Base-by-base conservation (phyloP, 2,888 invertebrate species). In the Phytoseiulus persimilis region DNA sequence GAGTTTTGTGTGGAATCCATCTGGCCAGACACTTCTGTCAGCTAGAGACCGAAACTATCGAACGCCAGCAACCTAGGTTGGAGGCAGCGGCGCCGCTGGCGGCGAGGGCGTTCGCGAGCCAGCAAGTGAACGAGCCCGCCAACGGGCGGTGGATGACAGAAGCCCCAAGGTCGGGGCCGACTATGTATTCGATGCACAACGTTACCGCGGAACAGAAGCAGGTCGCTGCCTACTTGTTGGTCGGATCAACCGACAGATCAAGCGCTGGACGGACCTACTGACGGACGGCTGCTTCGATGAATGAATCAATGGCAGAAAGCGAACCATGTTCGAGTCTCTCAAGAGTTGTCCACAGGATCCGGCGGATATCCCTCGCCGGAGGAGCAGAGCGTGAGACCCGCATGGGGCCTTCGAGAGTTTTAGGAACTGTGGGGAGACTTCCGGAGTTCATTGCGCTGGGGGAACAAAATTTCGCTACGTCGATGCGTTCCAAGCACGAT, bases 141-240 rank as follows among this genome's bases (percentile, higher is more conserved):
- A 65, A 65, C 65, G 65, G 65, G 65, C 65, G 65, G 23, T 65
- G 65, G 65, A 65, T 65, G 65, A 65, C 65, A 65, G 65, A 65
- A 65, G 65, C 65, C 65, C 65, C 65, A 65, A 65, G 65, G 65
- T 65, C 65, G 65, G 65, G 65, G 65, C 65, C 65, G 65, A 65
- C 65, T 65, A 65, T 65, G 65, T 65, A 65, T 65, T 65, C 65
- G 65, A 65, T 65, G 65, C 65, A 65, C 65, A 65, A 65, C 65
- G 65, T 23, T 65, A 65, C 11, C 65, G 28, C 65, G 18, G 65
- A 65, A 65, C 65, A 65, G 65, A 65, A 65, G 65, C 65, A 65
- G 65, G 65, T 65, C 65, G 65, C 18, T 65, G 28, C 65, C 65
- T 65, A 65, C 65, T 65, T 28, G 65, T 6, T 65, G 65, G 65